Evolutionary conservation across 92 coral and sea anemone species (phyloP), one percentile per base, ranked within the genome.

Genomic region (Muricea muricata): DNA sequence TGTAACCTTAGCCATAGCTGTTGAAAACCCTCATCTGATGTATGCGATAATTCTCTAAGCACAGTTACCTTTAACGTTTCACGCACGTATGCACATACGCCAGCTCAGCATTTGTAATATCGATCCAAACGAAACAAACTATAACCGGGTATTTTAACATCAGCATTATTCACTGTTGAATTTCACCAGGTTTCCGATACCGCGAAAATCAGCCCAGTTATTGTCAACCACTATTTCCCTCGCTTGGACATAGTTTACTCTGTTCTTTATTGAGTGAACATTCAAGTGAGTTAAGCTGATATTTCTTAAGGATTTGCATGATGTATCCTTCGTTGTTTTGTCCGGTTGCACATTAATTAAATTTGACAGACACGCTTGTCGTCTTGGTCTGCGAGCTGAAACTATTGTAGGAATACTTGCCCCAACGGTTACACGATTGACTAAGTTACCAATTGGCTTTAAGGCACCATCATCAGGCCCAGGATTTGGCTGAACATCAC

Each of bases 211-310:
- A 20, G 29, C 73, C 35, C 35, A 66, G 20, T 39, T 21, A 54
- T 77, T 77, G 4, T 25, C 35, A 25, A 14, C 7, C 8, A 66
- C 40, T 34, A 37, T 10, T 34, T 70, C 48, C 9, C 39, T 70
- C 1, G 39, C 76, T 29, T 34, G 52, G 14, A 42, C 14, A 14
- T 7, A 42, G 50, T 42, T 42, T 14, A 14, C 20, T 70, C 76
- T 70, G 54, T 34, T 34, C 76, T 70, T 70, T 37, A 70, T 34
- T 34, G 76, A 70, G 76, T 52, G 76, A 11, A 70, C 76, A 70
- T 70, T 70, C 28, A 70, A 52, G n/a, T n/a, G n/a, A n/a, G n/a
- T n/a, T n/a, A n/a, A 9, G 9, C 9, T 37, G 25, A 71, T 50
- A 23, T 68, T 68, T 50, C 75, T 68, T 68, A 68, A 50, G 1